Evolutionary conservation across 2,113 vertebrate genomes (phyloP), one percentile per base, ranked within the genome.

Genomic region (Pygoscelis adeliae): DNA sequence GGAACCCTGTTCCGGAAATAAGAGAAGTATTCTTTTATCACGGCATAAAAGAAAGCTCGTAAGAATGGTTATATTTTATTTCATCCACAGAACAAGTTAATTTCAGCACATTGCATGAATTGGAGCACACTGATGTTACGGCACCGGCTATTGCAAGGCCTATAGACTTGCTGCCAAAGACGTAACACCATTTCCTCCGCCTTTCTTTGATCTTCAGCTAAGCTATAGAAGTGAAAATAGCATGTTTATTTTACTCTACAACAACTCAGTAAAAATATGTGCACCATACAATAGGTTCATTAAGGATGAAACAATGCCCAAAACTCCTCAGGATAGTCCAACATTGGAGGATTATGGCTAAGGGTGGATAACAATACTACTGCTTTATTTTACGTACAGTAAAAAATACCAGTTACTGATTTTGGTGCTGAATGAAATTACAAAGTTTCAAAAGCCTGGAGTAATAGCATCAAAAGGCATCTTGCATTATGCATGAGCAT

Each of bases 1-100:
- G 99, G 99, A 67, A 99, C 99, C 99, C 99, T 99, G 96, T 14
- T 55, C 53, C 38, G 21, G 65, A 96, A 84, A 36, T 5, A 44
- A 34, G 25, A 26, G 2, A 42, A 83, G 26, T 0, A 3, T 27
- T 47, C 3, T 47, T 29, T 9, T 4, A 29, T 6, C 17, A 18
- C 34, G 18, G 10, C 0, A 49, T 14, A 10, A 49, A 66, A 55
- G 55, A 15, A 52, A 89, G 42, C 18, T 69, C 38, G 5, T 50
- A 59, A 46, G 49, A 65, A 83, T 0, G 1, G 5, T 32, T 83
- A 0, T 22, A 17, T 42, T 86, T 52, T 0, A 62, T 46, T 89
- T 30, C 17, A 40, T n/a, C 29, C 42, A 38, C 25, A 21, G 50
- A 21, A 29, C 7, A 17, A 63, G 59, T 14, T 53, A 4, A 66